A percentile compares a stretch with the other conserved stretches of the same genome.
phyloP scores from a whole-genome alignment of 1,140 invertebrate genomes.

The Caerostris extrusa region DNA sequence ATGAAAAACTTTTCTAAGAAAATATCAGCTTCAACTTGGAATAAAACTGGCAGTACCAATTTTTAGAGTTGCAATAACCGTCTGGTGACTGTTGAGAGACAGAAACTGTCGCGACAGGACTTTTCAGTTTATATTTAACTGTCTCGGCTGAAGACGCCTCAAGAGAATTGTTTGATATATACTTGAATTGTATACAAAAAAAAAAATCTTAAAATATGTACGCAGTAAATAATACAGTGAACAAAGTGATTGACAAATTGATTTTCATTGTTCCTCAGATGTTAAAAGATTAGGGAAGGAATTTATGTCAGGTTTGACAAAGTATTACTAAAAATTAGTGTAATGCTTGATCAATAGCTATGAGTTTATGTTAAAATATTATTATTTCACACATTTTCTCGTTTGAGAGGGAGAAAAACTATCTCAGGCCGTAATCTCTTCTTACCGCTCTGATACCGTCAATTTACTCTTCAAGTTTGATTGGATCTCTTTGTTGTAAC shows the following conservation, averaged over 20 bases:
- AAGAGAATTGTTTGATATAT: background rate
- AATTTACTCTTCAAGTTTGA: background rate
- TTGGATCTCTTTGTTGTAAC: background rate
- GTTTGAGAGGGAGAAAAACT: background rate
- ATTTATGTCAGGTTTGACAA: too few species aligned
- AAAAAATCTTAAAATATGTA: background rate
- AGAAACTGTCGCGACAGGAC: background rate
- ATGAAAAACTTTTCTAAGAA: too few species aligned
- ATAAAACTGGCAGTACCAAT: background rate
- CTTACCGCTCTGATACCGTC: constrained; percentile 10
- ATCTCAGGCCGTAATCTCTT: background rate
- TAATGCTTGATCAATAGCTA: too few species aligned
- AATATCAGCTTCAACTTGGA: background rate
- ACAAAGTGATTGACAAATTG: too few species aligned
- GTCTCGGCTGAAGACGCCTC: background rate
- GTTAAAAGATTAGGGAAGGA: too few species aligned
- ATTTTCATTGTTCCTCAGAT: too few species aligned
- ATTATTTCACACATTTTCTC: too few species aligned
- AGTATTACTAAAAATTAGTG: too few species aligned
- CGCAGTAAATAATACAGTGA: too few species aligned
- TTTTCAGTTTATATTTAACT: background rate
- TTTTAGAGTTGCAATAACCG: background rate
- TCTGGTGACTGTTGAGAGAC: background rate
- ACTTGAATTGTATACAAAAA: background rate
- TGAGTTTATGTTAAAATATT: too few species aligned